A percentile compares a stretch with the other conserved stretches of the same genome.
Evolutionary conservation across 1,140 invertebrate species (phyloP).

Genomic region (Pseudobourletiella spinata): DNA sequence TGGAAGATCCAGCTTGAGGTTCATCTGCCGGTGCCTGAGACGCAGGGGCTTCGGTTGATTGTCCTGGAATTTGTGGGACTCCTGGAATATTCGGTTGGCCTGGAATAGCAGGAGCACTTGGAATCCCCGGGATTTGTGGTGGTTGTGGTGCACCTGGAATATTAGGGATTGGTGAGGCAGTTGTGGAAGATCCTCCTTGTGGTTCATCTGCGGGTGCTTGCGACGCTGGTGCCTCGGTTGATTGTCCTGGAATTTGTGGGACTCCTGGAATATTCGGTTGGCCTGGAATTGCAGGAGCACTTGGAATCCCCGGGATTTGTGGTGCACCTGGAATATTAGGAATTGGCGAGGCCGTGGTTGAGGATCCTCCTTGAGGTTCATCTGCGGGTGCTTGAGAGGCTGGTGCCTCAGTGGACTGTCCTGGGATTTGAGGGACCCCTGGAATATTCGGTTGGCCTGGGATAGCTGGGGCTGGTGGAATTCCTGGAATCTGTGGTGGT

Average conservation of each 20-base stretch:
- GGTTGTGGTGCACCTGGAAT: not conserved
- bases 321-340: too few species aligned
- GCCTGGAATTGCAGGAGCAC: not conserved
- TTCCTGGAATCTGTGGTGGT: not conserved
- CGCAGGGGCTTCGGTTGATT: not conserved
- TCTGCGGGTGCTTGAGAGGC: not conserved
- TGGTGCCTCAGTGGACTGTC: not conserved
- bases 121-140: not conserved
- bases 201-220: not conserved
- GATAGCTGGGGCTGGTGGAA: not conserved
- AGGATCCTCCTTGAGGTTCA: too few species aligned
- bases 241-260: not conserved
- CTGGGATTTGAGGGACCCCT: slow-evolving; percentile 3
- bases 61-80: not conserved
- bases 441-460: not conserved
- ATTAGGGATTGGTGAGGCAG: not conserved
- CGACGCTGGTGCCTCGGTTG: not conserved
- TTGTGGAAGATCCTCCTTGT: not conserved
- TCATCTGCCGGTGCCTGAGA: not conserved
- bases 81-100: not conserved
- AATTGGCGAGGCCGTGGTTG: too few species aligned
- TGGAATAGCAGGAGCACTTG: not conserved
- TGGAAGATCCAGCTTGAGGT: not conserved
- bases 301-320: not conserved
- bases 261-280: not conserved